phyloP scores from a whole-genome alignment of 2,888 invertebrate species.

The Theretra japonica region DNA sequence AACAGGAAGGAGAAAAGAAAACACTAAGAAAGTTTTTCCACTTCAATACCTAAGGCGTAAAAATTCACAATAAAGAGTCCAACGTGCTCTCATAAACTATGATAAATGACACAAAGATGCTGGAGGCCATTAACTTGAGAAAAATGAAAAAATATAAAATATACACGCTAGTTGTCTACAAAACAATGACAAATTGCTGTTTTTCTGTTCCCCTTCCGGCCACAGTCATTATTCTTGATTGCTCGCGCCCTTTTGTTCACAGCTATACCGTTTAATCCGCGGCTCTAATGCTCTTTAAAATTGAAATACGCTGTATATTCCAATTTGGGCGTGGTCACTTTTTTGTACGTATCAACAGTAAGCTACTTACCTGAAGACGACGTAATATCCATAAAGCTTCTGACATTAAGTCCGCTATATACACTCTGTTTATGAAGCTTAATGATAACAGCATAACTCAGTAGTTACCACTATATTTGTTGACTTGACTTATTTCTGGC shows the following conservation, averaged over 20 bases:
- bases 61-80: constrained; percentile 1
- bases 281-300: constrained; percentile 2
- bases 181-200: constrained; percentile 63
- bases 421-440: no score
- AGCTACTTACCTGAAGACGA: no score
- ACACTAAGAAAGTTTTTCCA: not conserved
- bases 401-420: no score
- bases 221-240: constrained; percentile 56
- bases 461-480: no score
- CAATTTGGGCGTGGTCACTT: not conserved
- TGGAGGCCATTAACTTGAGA: constrained; percentile 47
- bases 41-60: not conserved
- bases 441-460: no score
- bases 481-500: no score
- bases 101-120: constrained; percentile 47
- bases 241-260: constrained; percentile 47
- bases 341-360: not conserved
- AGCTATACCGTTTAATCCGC: constrained; percentile 41
- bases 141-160: constrained; percentile 51
- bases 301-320: not conserved
- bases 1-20: no score
- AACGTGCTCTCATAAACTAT: constrained; percentile 45
- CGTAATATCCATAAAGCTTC: no score
- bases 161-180: constrained; percentile 44
- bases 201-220: constrained; percentile 41